Conservation (phyloP, 37 sponge, comb jelly and placozoan genomes). For the Aphrocallistes beatrix region DNA sequence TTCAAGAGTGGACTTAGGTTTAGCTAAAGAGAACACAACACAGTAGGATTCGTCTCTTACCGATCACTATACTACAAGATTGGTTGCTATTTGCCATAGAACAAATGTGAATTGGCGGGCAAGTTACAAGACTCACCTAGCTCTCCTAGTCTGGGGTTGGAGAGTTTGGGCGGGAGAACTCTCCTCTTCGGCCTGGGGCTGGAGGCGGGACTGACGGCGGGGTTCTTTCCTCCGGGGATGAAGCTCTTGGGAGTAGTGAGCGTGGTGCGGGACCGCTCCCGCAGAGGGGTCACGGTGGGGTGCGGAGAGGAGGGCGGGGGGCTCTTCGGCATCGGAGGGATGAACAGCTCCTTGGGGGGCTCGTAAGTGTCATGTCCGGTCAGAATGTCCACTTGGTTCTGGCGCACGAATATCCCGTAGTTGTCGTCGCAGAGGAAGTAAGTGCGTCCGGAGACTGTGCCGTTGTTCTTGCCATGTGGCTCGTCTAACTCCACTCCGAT, state of each 20-base stretch:
- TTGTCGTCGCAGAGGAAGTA: slow-evolving; percentile 73
- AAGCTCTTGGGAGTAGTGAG: neutral
- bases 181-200: slow-evolving; percentile 4
- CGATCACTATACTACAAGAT: no score
- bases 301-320: neutral
- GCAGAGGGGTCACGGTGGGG: neutral
- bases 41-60: no score
- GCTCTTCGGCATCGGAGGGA: neutral
- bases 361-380: neutral
- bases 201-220: neutral
- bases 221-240: no score
- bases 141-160: neutral
- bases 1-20: neutral
- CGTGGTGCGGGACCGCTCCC: neutral
- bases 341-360: neutral
- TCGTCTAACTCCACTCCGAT: slow-evolving; percentile 79
- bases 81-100: no score
- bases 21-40: no score
- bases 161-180: neutral
- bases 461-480: slow-evolving; percentile 87
- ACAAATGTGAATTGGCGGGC: no score
- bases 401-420: slow-evolving; percentile 77
- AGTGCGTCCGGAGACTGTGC: slow-evolving; percentile 57
- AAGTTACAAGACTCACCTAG: no score
- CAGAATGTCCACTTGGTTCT: slow-evolving; percentile 21